Evolutionary conservation across 1,140 invertebrate genomes (phyloP), one percentile per base, ranked within the genome.

Genomic region (Sesamia nonagrioides): DNA sequence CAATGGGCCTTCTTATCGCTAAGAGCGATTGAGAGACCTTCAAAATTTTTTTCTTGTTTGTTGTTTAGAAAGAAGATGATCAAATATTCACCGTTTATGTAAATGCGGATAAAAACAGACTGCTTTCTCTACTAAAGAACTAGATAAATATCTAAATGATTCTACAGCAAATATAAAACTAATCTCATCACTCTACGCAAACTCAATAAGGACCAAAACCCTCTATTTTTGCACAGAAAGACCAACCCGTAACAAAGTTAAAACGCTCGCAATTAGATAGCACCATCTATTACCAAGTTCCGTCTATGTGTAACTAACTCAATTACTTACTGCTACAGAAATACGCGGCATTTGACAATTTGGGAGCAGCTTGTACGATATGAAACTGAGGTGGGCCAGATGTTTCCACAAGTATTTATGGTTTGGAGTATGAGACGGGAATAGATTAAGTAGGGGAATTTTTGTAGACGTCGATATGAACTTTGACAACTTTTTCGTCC

Each of bases 311-410:
- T 74, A 58, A 74, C 71, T 74, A 74, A 74, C 71, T 74, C 52
- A 74, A 74, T 74, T 74, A 74, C 71, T 60, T 60, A 60, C 52
- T 48, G 8, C 37, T 58, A 74, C 71, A 37, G 71, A 60, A 60
- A 60, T 58, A 74, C 13, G 71, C 54, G 54, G n/a, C 54, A 74
- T 60, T 58, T 74, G 71, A 74, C 71, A 74, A 74, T 74, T 74
- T 74, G 35, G 71, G 54, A n/a, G 17, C 42, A 69, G 27, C 66
- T 48, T 48, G 66, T 48, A 45, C 66, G 18, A 33, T 69, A 48
- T 33, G 13, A 69, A 50, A 15, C 66, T 45, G 33, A 48, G 21
- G 42, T 40, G 61, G n/a, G 61, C 37, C 37, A 66, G 37, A 66
- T 66, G 61, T 18, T 42, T 18, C 37, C 18, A 21, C 17, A 66